phyloP scores from a whole-genome alignment of 2,113 vertebrate genomes.

The Limnothrissa miodon region DNA sequence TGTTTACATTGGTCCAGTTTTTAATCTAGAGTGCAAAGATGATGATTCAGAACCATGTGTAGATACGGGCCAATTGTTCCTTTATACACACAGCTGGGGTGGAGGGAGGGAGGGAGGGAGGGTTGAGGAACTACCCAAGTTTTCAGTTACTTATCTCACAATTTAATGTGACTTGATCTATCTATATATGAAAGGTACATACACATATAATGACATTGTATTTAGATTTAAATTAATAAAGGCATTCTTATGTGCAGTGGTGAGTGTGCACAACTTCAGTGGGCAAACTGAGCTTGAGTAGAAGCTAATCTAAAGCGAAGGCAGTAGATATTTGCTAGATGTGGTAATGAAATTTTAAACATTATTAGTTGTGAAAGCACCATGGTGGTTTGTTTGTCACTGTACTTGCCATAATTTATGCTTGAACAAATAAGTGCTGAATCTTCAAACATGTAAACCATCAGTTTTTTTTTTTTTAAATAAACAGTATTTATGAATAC shows the following conservation, averaged over 20 bases:
- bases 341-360: slow-evolving; percentile 54
- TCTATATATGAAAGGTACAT: slow-evolving; percentile 47
- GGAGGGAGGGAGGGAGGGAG: slow-evolving; percentile 42
- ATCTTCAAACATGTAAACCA: slow-evolving; percentile 44
- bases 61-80: slow-evolving; percentile 53
- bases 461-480: slow-evolving; percentile 30
- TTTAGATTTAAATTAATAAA: slow-evolving; percentile 54
- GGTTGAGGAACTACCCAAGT: slow-evolving; percentile 19
- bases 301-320: slow-evolving; percentile 35
- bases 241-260: slow-evolving; percentile 55
- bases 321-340: slow-evolving; percentile 54
- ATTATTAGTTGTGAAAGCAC: slow-evolving; percentile 63
- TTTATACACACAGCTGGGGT: slow-evolving; percentile 16
- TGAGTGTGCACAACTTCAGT: slow-evolving; percentile 50
- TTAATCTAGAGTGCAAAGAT: slow-evolving; percentile 47
- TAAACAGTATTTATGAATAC: slow-evolving; percentile 26
- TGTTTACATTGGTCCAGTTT: slow-evolving; percentile 49
- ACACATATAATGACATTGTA: slow-evolving; percentile 34
- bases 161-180: slow-evolving; percentile 56
- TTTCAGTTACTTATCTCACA: slow-evolving; percentile 39
- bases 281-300: slow-evolving; percentile 45
- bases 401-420: slow-evolving; percentile 67
- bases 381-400: slow-evolving; percentile 63
- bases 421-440: slow-evolving; percentile 66
- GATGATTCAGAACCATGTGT: slow-evolving; percentile 54